These are phyloP conservation scores for Ara ararauna DNA, from an alignment of 2,797 vertebrate species.

Conservation along the genomic window DNA sequence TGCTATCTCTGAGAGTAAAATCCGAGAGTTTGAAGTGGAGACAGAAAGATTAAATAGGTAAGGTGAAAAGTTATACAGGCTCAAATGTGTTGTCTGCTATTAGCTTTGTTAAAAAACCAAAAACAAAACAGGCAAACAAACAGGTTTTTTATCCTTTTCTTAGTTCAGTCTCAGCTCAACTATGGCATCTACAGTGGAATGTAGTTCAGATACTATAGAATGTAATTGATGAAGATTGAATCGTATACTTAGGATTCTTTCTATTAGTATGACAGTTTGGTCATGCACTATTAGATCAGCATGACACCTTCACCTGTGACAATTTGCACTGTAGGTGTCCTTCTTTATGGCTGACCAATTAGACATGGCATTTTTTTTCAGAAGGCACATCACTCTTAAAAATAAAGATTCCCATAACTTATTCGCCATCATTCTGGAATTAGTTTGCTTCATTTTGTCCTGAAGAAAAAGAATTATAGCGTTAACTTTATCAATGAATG, in stretches of 20 bases:
- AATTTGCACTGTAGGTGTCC: neutral
- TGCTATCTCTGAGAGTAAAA: slow-evolving; percentile 89
- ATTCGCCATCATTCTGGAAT: neutral
- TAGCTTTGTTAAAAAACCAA: neutral
- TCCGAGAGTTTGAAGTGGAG: slow-evolving; percentile 89
- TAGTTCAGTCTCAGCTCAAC: neutral
- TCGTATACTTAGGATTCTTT: neutral
- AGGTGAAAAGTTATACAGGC: neutral
- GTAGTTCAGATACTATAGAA: neutral
- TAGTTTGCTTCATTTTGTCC: neutral
- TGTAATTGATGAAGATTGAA: neutral
- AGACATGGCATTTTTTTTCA: neutral
- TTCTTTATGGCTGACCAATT: neutral
- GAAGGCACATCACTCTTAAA: neutral
- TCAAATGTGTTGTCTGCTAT: neutral
- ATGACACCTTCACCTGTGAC: neutral
- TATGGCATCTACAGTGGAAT: neutral
- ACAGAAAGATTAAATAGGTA: slow-evolving; percentile 89
- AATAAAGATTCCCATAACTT: neutral
- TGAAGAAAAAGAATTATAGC: neutral
- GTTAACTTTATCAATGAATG: neutral
- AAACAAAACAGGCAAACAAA: neutral
- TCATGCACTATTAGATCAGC: neutral
- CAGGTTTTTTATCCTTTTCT: neutral
- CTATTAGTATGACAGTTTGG: neutral